Evolutionary conservation across 2,113 vertebrate species (phyloP), one percentile per base, ranked within the genome.

Genomic region (Plotosus lineatus): DNA sequence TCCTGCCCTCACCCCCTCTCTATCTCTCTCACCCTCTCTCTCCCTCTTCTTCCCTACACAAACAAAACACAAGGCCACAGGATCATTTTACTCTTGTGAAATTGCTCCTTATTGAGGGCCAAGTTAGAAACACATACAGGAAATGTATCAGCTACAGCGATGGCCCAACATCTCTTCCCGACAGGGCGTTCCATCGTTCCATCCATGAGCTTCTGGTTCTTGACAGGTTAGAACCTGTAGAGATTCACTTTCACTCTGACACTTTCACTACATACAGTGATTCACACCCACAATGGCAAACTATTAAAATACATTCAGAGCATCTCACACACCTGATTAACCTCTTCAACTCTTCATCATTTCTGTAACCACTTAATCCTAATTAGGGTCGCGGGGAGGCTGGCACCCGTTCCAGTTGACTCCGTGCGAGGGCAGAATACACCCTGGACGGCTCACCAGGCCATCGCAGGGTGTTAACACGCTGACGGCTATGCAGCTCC

Each of bases 221-320:
- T 26, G 11, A 63, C 58, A n/a, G 36, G 78, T 73, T 33, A 26
- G 28, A 60, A 48, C 66, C 26, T 58, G 66, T 23, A 58, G 65
- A 33, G 40, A 10, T n/a, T n/a, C 23, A 12, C 48, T 23, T 58
- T 68, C 40, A 74, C 44, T 48, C 1, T 6, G 23, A 19, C 44
- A 65, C 61, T 56, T 44, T 46, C 53, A 26, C 10, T 73, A 48
- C 28, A 21, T 11, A 23, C 15, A 21, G 6, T 19, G 46, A 51
- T 21, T 19, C 15, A 26, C 11, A 53, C 12, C 76, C 19, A 40
- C 19, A 55, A 53, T 9, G 28, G 31, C 28, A 21, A 15, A 42
- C 31, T 26, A 38, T 51, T 17, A 0, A 14, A 10, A 17, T 53
- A 28, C 21, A 51, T 21, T 68, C 11, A 1, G 33, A 55, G 23